Evolutionary conservation across 2,113 vertebrate genomes (phyloP).

Genomic region (Stercorarius parasiticus): DNA sequence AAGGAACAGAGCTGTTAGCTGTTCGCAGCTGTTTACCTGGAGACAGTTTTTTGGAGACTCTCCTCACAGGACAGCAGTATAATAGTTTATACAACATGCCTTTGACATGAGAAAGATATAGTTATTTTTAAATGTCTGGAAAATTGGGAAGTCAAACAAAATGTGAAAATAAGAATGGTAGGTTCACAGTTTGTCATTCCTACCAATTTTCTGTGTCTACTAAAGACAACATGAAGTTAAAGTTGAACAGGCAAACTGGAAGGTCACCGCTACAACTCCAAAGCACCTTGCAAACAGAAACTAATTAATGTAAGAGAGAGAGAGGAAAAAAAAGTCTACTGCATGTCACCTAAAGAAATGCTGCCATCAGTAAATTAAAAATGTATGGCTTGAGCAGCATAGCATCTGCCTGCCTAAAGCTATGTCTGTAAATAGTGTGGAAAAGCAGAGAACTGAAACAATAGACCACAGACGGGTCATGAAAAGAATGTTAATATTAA

Average conservation of each 20-base stretch:
- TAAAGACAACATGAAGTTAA: not conserved
- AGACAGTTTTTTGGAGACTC: not conserved
- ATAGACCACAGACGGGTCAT: not conserved
- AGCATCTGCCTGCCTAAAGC: constrained; percentile 22
- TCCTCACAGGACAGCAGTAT: not conserved
- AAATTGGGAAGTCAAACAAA: not conserved
- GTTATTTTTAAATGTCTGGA: not conserved
- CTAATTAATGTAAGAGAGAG: not conserved
- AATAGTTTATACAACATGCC: not conserved
- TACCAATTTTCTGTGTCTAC: not conserved
- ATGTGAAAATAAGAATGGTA: not conserved
- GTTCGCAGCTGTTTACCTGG: not conserved
- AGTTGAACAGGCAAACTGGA: not conserved
- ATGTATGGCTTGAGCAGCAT: constrained; percentile 3
- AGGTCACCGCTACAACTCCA: not conserved
- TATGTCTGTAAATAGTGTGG: not conserved
- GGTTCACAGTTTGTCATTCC: not conserved
- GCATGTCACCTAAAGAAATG: not conserved
- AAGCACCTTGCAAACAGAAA: not conserved
- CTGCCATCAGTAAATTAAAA: constrained; percentile 34
- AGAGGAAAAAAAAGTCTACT: not conserved
- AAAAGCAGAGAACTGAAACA: not conserved
- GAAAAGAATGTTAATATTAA: constrained; percentile 9
- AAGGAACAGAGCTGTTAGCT: not conserved
- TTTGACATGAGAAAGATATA: not conserved